phyloP scores from a whole-genome alignment of 2,113 vertebrate genomes.

The Petrocephalus microphthalmus region DNA sequence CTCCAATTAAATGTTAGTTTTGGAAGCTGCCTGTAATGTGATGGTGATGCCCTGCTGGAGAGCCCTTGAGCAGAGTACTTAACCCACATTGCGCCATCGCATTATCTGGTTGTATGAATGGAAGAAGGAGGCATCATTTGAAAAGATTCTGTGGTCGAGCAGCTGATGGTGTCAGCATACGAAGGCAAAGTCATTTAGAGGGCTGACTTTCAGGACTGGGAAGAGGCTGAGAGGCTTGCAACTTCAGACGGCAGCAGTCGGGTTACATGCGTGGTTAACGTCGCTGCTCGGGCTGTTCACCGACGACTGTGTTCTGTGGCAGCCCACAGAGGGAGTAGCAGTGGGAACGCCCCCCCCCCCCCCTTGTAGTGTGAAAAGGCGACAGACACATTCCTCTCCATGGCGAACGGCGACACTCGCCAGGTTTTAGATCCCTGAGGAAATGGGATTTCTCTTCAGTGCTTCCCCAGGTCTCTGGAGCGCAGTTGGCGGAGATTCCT shows the following conservation, averaged over 20 bases:
- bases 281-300: background rate
- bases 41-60: background rate
- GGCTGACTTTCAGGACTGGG: background rate
- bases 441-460: background rate
- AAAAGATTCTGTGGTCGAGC: background rate
- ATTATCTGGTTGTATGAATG: background rate
- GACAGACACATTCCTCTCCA: background rate
- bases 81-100: background rate
- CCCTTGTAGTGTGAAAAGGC: background rate
- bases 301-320: background rate
- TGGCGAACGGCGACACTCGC: background rate
- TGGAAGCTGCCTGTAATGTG: background rate
- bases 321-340: background rate
- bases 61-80: background rate
- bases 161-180: background rate
- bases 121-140: background rate
- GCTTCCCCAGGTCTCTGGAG: background rate
- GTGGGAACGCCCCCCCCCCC: background rate
- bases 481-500: constrained; percentile 10
- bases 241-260: background rate
- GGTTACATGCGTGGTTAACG: background rate
- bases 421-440: background rate
- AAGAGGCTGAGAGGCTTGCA: background rate
- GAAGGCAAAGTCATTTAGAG: background rate
- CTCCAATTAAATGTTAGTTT: background rate